These are phyloP conservation scores for Nannoperca obscura DNA, from an alignment of 2,797 vertebrate genomes.

Conservation along the genomic window DNA sequence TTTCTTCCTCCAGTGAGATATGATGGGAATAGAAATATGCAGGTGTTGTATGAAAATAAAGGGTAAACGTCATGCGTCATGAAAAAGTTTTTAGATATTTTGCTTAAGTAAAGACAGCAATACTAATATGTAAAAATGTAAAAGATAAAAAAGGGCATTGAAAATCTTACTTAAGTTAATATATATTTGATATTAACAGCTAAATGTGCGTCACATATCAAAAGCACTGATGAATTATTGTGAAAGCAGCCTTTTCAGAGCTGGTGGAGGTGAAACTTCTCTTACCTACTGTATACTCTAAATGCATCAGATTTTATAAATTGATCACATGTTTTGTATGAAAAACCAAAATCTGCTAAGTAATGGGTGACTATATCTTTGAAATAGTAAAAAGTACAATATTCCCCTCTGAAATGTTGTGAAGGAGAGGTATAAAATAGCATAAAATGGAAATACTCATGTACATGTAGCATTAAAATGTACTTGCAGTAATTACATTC, in stretches of 20 bases:
- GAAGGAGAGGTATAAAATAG: background rate
- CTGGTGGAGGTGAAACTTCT: background rate
- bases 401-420: background rate
- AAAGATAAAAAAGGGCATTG: background rate
- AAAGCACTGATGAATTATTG: background rate
- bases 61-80: background rate
- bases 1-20: constrained; percentile 6
- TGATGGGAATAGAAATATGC: constrained; percentile 2
- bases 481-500: background rate
- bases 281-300: background rate
- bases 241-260: background rate
- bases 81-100: background rate
- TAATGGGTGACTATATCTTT: background rate
- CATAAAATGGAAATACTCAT: background rate
- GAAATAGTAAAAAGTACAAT: background rate
- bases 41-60: constrained; percentile 11
- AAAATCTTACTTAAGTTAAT: no score
- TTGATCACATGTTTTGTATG: background rate
- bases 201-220: background rate
- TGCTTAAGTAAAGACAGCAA: background rate
- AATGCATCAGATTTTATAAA: background rate
- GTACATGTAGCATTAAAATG: background rate
- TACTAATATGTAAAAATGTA: background rate
- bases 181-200: background rate
- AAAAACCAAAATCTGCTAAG: background rate